A percentile compares a stretch with the other conserved stretches of the same genome.
Conservation (phyloP, 2,888 invertebrate species). For the Zonitis immaculata region DNA sequence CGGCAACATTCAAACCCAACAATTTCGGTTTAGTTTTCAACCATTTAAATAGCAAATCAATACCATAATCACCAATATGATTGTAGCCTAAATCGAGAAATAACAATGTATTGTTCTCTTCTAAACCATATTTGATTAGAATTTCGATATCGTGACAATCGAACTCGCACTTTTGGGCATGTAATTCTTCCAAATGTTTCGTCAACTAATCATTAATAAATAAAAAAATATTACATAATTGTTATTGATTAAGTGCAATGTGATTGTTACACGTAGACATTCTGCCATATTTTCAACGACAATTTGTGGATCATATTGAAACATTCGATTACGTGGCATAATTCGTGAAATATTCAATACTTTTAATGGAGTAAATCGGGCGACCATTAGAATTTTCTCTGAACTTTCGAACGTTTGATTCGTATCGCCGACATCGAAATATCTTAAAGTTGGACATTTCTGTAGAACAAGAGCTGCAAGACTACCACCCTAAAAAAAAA, state of each 20-base stretch:
- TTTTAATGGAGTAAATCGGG: conserved; percentile 44
- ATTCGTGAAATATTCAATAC: conserved; percentile 48
- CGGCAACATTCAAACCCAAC: conserved; percentile 53
- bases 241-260: no score
- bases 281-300: conserved; percentile 37
- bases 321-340: conserved; percentile 34
- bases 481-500: conserved; percentile 54
- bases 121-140: conserved; percentile 50
- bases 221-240: no score
- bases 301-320: conserved; percentile 30
- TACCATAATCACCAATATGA: conserved; percentile 57
- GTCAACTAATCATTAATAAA: no score
- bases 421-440: conserved; percentile 56
- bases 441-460: conserved; percentile 49
- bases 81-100: conserved; percentile 59
- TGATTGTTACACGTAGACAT: no score
- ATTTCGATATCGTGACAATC: conserved; percentile 58
- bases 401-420: conserved; percentile 55
- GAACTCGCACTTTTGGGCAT: conserved; percentile 58
- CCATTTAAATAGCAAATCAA: conserved; percentile 53
- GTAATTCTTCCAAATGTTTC: conserved; percentile 50
- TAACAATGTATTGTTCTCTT: conserved; percentile 51
- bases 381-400: conserved; percentile 51
- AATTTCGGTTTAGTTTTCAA: conserved; percentile 52
- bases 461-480: conserved; percentile 52